Evolutionary conservation across 2,113 vertebrate species (phyloP).

Genomic region (Hirundichthys speculiger): DNA sequence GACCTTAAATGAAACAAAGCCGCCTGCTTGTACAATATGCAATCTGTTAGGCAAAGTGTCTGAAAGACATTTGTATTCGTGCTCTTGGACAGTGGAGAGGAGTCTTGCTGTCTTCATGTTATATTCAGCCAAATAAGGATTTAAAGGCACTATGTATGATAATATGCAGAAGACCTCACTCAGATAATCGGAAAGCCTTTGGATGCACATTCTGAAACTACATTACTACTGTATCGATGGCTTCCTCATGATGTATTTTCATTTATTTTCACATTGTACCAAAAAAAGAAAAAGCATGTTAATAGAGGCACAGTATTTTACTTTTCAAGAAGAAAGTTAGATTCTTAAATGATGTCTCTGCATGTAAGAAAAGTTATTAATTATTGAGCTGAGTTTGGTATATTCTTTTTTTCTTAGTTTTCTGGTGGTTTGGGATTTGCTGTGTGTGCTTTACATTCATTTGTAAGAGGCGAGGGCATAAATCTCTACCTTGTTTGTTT

Average conservation of each 20-base stretch:
- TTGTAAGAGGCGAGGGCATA: neutral
- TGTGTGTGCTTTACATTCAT: neutral
- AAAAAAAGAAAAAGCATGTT: too few species aligned
- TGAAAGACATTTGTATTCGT: conserved; percentile 12
- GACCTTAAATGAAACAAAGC: conserved; percentile 34
- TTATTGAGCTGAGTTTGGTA: too few species aligned
- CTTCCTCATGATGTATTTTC: too few species aligned
- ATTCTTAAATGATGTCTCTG: neutral
- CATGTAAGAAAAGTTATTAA: too few species aligned
- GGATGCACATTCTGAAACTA: too few species aligned
- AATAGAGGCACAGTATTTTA: neutral
- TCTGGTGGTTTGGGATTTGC: neutral
- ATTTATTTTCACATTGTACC: too few species aligned
- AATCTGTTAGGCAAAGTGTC: conserved; percentile 4
- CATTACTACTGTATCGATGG: too few species aligned
- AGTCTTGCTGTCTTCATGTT: conserved; percentile 3
- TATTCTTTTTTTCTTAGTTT: too few species aligned
- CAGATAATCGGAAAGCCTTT: too few species aligned
- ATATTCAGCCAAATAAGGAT: neutral
- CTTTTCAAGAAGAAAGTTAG: neutral
- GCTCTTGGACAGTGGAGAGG: neutral
- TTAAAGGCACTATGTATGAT: neutral
- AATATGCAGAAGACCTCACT: too few species aligned
- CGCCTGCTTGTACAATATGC: neutral
- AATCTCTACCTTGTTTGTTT: conserved; percentile 29